Base-by-base conservation (phyloP, 2,113 vertebrate species). In the Cottus gobio region DNA sequence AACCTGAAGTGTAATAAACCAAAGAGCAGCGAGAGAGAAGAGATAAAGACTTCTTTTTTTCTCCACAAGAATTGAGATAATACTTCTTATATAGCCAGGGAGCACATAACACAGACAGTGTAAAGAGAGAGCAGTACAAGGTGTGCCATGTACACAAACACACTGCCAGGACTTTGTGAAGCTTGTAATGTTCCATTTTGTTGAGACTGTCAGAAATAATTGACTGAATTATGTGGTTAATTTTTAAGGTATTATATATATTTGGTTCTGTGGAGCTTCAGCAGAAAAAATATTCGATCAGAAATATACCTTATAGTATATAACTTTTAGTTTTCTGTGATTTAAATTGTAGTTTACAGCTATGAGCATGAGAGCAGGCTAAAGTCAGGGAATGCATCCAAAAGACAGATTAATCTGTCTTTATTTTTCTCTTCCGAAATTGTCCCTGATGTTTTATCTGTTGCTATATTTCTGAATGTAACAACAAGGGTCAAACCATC, bases 1-100 rank as follows among this genome's bases (percentile, higher is more conserved):
- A 92, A 92, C 69, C 79, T 72, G 31, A 54, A 86, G 86, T 57
- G 81, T 87, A 85, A 89, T 92, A 93, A 93, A 93, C 86, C 92
- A 91, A 92, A 94, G 89, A 92, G 82, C 91, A 87, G 77, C 67
- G 71, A 61, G 39, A 61, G 75, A 79, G 56, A 67, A 77, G 83
- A 88, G 86, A 92, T 74, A 85, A 90, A 89, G 83, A 70, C 56
- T 0, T 57, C 87, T 85, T 0, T 60, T 87, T 85, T 83, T 85
- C 83, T 61, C 82, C 79, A 76, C 77, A 81, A 83, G 48, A 62
- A 72, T 56, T 39, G 60, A 87, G 85, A 91, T 90, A 90, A 90
- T 73, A 44, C 56, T 61, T 16, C 37, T 31, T 65, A 48, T 75
- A 75, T 10, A 81, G 67, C 10, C 71, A 36, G 36, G 42, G 44